Percentiles rank a stretch among this genome's conserved stretches.
Conservation (phyloP, 2,797 vertebrate genomes). For the Malacoraja senta region DNA sequence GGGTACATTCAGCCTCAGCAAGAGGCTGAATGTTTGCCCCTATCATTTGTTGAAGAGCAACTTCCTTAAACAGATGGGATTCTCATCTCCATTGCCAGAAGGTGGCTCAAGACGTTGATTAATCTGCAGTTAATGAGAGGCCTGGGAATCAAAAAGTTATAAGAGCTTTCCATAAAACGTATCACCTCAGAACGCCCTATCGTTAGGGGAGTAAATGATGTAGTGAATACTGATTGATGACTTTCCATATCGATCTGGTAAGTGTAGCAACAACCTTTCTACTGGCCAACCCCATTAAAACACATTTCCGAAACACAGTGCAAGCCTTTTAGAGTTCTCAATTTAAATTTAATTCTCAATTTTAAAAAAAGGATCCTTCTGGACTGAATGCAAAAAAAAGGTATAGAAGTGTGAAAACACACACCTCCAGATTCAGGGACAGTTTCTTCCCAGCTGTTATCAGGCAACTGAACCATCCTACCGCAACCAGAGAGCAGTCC, state of each 20-base stretch:
- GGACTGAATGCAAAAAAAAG: neutral
- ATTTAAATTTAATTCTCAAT: no score
- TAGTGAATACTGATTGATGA: neutral
- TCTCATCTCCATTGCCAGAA: neutral
- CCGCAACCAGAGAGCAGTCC: no score
- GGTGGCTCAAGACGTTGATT: neutral
- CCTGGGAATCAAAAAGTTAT: neutral
- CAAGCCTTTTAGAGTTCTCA: neutral
- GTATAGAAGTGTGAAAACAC: no score
- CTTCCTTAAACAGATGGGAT: neutral
- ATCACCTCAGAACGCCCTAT: neutral
- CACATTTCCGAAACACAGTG: no score
- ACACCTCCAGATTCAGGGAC: no score
- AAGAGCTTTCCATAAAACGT: neutral
- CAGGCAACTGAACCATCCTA: no score
- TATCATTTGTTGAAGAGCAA: neutral
- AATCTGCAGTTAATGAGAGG: neutral
- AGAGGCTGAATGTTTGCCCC: neutral
- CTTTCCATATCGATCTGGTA: neutral
- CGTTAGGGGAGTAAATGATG: neutral
- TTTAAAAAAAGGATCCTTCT: neutral
- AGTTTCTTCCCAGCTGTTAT: no score
- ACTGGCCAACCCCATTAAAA: neutral
- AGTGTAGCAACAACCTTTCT: neutral
- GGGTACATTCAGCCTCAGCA: neutral